Base-by-base conservation (phyloP, 2,888 invertebrate species). In the Alsophila aescularia region DNA sequence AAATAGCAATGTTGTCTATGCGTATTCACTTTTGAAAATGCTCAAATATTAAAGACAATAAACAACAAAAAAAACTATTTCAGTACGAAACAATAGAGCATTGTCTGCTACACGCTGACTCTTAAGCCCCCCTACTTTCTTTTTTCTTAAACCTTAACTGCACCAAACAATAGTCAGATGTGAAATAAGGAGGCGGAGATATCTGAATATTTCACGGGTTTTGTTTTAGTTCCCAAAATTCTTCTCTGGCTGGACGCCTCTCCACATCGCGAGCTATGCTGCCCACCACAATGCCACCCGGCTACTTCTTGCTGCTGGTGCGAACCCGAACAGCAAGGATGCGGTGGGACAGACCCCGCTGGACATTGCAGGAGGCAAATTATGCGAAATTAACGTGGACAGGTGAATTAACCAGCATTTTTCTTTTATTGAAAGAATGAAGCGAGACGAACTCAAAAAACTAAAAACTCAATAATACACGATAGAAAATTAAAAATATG, bases 181-280 rank as follows among this genome's bases (percentile, higher is more conserved):
- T 21, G 21, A 5, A 6, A 21, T 6, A 21, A 5, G 4, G 21
- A 21, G 4, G 3, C 21, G 4, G 21, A 21, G 6, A 21, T 6
- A 5, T 5, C 21, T 5, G 21, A 3, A 21, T 6, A 5, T 8
- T 6, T 9, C 9, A 27, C 9, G 27, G 8, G 10, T 8, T 8
- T 10, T 10, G 1, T 29, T 29, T 29, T 13, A 55, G 55, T 10
- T 55, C 7, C 44, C 50, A 10, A 44, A 40, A 27, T 41, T 90
- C 21, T 76, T 81, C 60, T 64, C 74, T 10, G 93, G 93, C 0
- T 92, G 92, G 77, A 93, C 93, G 0, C 87, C 94, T 0, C 79
- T 93, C 1, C 93, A 93, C 66, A 81, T 92, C 2, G 93, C 93
- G 0, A 85, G 91, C 31, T 84, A 87, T 5, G 82, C 91, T 39